Percentiles rank a stretch among this genome's conserved stretches.
Conservation (phyloP, 2,888 invertebrate genomes). For the Lasioglossum vierecki region DNA sequence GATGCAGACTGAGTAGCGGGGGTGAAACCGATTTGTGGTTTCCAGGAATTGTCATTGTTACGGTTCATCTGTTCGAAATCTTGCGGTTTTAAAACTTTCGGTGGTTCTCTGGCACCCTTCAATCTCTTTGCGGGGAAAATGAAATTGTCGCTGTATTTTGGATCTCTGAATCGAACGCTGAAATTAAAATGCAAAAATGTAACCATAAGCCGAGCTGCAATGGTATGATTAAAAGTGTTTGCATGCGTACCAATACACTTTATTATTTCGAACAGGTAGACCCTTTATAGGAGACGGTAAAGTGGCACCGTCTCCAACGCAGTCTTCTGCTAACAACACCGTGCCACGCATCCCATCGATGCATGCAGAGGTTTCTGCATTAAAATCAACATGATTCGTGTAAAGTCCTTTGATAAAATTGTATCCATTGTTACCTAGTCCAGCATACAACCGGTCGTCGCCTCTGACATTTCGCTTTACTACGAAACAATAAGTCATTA, state of each 20-base stretch:
- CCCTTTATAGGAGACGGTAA: constrained; percentile 90
- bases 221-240: background rate
- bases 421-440: constrained; percentile 89
- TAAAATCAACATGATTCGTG: constrained; percentile 84
- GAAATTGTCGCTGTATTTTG: constrained; percentile 89
- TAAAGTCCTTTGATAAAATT: constrained; percentile 90
- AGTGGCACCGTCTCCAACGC: constrained; percentile 88
- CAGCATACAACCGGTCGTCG: constrained; percentile 95
- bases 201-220: background rate
- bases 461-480: constrained; percentile 93
- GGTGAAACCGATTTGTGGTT: constrained; percentile 92
- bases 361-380: constrained; percentile 86
- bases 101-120: constrained; percentile 89
- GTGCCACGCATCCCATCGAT: constrained; percentile 94
- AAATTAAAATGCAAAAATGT: constrained; percentile 75
- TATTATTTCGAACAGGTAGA: constrained; percentile 85
- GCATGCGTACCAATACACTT: constrained; percentile 83
- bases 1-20: constrained; percentile 87
- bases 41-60: constrained; percentile 84
- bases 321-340: constrained; percentile 90
- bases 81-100: constrained; percentile 91
- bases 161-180: constrained; percentile 92
- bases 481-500: constrained; percentile 75
- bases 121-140: constrained; percentile 91
- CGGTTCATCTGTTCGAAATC: constrained; percentile 89